phyloP scores from a whole-genome alignment of 2,888 invertebrate genomes.

The Catocala nupta region DNA sequence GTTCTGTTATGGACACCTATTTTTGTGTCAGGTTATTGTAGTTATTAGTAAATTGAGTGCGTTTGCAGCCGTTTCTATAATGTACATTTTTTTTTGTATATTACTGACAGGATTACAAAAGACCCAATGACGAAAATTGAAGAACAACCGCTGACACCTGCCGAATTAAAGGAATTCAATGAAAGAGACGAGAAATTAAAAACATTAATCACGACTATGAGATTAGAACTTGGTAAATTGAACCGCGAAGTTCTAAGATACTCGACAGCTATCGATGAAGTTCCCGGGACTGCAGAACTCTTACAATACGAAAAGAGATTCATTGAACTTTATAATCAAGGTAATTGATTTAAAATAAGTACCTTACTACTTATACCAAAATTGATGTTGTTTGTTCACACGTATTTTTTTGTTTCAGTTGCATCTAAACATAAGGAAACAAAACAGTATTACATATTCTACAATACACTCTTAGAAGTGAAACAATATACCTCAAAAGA shows the following conservation, averaged over 20 bases:
- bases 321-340: constrained; percentile 98
- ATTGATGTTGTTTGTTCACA: no score
- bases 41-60: no score
- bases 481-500: constrained; percentile 97
- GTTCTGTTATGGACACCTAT: no score
- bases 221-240: constrained; percentile 92
- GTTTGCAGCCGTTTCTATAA: no score
- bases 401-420: constrained; percentile 87
- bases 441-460: constrained; percentile 98
- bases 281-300: constrained; percentile 97
- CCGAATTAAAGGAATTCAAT: constrained; percentile 75
- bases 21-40: no score
- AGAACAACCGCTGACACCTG: constrained; percentile 73
- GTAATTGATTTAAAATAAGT: constrained; percentile 67
- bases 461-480: constrained; percentile 98
- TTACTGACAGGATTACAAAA: constrained; percentile 58
- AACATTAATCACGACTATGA: constrained; percentile 68
- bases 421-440: constrained; percentile 98
- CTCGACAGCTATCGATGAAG: constrained; percentile 95
- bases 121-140: constrained; percentile 65
- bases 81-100: no score
- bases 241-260: constrained; percentile 93
- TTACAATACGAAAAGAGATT: constrained; percentile 98
- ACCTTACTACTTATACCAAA: no score
- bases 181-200: constrained; percentile 77